These are phyloP conservation scores for Elymnias hypermnestra DNA, from an alignment of 1,140 invertebrate genomes.

Conservation along the genomic window DNA sequence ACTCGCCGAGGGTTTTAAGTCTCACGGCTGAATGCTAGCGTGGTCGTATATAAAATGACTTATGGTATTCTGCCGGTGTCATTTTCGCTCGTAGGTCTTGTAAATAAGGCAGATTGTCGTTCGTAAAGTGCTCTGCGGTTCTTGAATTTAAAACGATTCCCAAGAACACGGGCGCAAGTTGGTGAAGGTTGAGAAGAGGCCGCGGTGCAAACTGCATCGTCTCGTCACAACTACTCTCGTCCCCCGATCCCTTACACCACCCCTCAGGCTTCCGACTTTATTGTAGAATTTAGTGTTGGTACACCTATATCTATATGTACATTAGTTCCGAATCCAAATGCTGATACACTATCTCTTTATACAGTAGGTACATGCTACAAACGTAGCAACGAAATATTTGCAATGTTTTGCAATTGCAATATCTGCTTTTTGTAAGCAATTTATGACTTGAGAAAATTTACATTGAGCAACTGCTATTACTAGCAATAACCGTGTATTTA, in stretches of 20 bases:
- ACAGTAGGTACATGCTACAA: slow-evolving; percentile 36
- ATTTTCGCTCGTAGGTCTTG: slow-evolving; percentile 40
- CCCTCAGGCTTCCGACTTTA: slow-evolving; percentile 40
- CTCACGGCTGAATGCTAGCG: slow-evolving; percentile 27
- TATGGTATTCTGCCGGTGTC: slow-evolving; percentile 39
- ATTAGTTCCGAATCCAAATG: slow-evolving; percentile 33
- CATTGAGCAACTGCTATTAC: slow-evolving; percentile 9
- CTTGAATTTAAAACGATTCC: slow-evolving; percentile 75
- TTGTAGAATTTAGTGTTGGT: slow-evolving; percentile 39
- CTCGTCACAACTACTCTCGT: slow-evolving; percentile 51
- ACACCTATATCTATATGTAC: slow-evolving; percentile 44
- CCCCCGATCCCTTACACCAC: slow-evolving; percentile 30
- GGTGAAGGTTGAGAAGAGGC: slow-evolving; percentile 70
- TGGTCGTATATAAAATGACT: slow-evolving; percentile 55
- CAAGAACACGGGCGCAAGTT: slow-evolving; percentile 72
- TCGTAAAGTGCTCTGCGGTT: slow-evolving; percentile 55
- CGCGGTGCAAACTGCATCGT: slow-evolving; percentile 72
- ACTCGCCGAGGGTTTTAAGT: slow-evolving; percentile 49
- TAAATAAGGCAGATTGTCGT: slow-evolving; percentile 41
- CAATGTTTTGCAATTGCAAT: slow-evolving; percentile 50
- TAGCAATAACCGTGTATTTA: slow-evolving; percentile 4
- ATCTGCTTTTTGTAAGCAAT: slow-evolving; percentile 40
- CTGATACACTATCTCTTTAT: slow-evolving; percentile 55
- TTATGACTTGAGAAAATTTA: slow-evolving; percentile 3
- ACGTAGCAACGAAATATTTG: slow-evolving; percentile 29